A percentile compares a stretch with the other conserved stretches of the same genome.
Evolutionary conservation across 2,113 vertebrate genomes (phyloP).

Genomic region (Climacteris rufus): DNA sequence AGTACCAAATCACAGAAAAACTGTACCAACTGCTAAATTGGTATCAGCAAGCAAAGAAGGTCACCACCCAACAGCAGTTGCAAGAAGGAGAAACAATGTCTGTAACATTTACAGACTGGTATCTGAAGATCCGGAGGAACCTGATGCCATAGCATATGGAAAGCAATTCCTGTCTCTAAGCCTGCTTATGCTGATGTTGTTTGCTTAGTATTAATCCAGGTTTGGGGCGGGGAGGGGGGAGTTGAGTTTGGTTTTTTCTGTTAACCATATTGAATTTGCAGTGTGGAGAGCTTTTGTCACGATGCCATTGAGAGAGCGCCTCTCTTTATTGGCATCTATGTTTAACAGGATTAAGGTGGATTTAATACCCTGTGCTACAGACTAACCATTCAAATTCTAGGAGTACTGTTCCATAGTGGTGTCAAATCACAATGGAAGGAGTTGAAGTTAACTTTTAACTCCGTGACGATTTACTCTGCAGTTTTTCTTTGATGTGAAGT

Average conservation of each 20-base stretch:
- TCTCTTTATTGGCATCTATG: constrained; percentile 29
- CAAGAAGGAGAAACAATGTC: constrained; percentile 61
- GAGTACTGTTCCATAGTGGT: constrained; percentile 9
- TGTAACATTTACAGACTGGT: constrained; percentile 48
- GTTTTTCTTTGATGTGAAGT: constrained; percentile 29
- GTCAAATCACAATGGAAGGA: constrained; percentile 40
- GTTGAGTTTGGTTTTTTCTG: not conserved
- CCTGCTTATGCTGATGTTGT: constrained; percentile 52
- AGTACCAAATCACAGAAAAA: constrained; percentile 74
- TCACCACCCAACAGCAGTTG: constrained; percentile 57
- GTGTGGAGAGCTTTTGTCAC: constrained; percentile 13
- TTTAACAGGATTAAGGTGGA: constrained; percentile 56
- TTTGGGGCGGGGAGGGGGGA: no score
- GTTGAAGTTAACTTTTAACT: constrained; percentile 46
- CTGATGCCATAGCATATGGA: constrained; percentile 34
- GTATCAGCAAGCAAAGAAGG: constrained; percentile 65
- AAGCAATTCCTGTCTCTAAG: constrained; percentile 19
- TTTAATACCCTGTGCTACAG: constrained; percentile 27
- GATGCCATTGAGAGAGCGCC: not conserved
- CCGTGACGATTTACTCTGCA: not conserved
- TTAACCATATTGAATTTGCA: constrained; percentile 2
- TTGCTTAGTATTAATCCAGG: constrained; percentile 44
- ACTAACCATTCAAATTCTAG: constrained; percentile 22
- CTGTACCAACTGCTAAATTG: constrained; percentile 70
- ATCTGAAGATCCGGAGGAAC: constrained; percentile 13